These are phyloP conservation scores for Drosophila ironensis DNA, from an alignment of 1,140 invertebrate genomes.

Conservation along the genomic window DNA sequence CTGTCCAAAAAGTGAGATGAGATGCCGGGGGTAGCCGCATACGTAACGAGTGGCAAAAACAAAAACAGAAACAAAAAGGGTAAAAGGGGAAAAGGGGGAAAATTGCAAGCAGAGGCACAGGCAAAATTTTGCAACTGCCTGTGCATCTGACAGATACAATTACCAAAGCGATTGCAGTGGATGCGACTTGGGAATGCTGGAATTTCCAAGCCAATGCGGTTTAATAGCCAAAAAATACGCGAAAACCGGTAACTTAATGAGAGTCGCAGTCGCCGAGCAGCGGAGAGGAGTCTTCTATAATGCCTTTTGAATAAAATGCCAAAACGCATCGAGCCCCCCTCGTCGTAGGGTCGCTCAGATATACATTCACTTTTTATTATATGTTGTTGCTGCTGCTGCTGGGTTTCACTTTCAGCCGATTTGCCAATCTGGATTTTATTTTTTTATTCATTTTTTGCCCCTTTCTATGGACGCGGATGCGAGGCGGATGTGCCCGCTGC, in stretches of 20 bases:
- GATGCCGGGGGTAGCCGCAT: conserved; percentile 1
- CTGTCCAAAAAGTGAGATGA: neutral
- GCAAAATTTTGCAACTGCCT: too few relatives aligned
- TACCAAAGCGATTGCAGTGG: conserved; percentile 46
- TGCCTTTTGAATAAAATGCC: conserved; percentile 39
- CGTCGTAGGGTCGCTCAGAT: neutral
- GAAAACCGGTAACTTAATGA: conserved; percentile 63
- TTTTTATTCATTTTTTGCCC: too few relatives aligned
- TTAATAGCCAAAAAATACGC: conserved; percentile 58
- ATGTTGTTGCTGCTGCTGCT: conserved; percentile 2
- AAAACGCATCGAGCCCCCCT: conserved; percentile 26
- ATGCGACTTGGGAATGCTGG: conserved; percentile 39
- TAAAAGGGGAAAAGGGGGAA: too few relatives aligned
- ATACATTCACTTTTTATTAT: conserved; percentile 35
- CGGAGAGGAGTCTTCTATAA: conserved; percentile 31
- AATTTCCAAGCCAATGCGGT: conserved; percentile 50
- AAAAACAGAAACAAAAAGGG: neutral
- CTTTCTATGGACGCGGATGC: conserved; percentile 11
- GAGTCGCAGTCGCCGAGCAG: neutral
- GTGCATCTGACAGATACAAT: conserved; percentile 53
- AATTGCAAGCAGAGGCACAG: conserved; percentile 4
- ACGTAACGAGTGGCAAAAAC: conserved; percentile 24
- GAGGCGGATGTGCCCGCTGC: conserved; percentile 34
- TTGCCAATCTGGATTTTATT: conserved; percentile 39
- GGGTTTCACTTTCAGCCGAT: conserved; percentile 45